Base-by-base conservation (phyloP, 2,797 vertebrate genomes). In the Phataginus tetradactyla region DNA sequence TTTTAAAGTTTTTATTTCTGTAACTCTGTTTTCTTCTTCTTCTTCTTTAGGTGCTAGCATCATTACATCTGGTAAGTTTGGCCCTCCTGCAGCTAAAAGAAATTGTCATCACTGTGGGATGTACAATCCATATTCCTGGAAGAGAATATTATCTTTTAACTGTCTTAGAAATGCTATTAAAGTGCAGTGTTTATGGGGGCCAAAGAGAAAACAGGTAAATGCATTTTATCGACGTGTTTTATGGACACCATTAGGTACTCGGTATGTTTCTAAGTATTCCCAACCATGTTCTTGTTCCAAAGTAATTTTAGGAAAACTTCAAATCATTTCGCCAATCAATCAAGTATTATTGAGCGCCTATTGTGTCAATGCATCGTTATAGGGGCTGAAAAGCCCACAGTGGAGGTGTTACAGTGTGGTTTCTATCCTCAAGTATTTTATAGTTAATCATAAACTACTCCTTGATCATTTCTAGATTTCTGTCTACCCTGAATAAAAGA, bases 41-140 rank as follows among this genome's bases (percentile, higher is more conserved):
- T 77, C 53, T n/a, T 81, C 51, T 94, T 71, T 72, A 98, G 97
- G 42, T 91, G 23, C 37, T 49, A 20, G 0, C 39, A 3, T 0
- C 75, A 13, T 81, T 74, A 0, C 37, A 71, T 37, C 2, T 95
- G 97, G 97, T 98, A 98, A 98, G 97, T 98, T 37, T 88, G 66
- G 21, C 45, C 91, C 11, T 78, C 64, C 23, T 32, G 57, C 66
- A 68, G 20, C 92, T 89, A 85, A 90, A 84, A 96, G 37, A 91
- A 87, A 77, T 85, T 96, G 91, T 78, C 51, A 3, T 89, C 55
- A 1, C 7, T 93, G 93, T 96, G 7, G 75, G 63, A 91, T 20
- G 27, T 86, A 75, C 20, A 91, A 32, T 45, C 61, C 25, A 8
- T 85, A 51, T 91, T 78, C 51, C 75, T 93, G 96, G 94, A 91